A percentile compares a stretch with the other conserved stretches of the same genome.
phyloP scores from a whole-genome alignment of 2,113 vertebrate species.

The Pseudopodoces humilis region DNA sequence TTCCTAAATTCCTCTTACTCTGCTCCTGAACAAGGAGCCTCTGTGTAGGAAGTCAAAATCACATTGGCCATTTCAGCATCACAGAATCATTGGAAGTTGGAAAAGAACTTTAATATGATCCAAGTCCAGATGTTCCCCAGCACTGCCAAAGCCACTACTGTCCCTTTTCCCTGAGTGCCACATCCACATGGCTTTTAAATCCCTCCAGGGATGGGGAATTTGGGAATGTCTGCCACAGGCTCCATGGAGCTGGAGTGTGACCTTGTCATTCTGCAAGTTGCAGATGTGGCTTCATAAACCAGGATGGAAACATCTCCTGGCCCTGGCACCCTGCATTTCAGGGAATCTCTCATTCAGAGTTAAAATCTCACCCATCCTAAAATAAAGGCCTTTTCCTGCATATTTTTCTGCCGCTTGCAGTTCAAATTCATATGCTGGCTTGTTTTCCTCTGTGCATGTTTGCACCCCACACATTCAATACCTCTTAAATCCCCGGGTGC shows the following conservation, averaged over 20 bases:
- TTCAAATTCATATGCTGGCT: background rate
- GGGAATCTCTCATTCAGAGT: background rate
- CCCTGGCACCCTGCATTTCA: background rate
- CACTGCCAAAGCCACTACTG: background rate
- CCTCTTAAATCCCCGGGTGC: background rate
- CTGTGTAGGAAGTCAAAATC: background rate
- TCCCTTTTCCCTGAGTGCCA: background rate
- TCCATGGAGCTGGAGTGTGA: background rate
- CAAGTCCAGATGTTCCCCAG: background rate
- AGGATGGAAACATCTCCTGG: background rate
- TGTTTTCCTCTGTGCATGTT: background rate
- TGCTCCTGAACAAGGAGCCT: background rate
- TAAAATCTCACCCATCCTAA: background rate
- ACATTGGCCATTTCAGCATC: accelerated
- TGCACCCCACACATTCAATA: background rate
- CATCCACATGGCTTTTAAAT: background rate
- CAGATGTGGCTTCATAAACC: background rate
- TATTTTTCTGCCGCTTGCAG: background rate
- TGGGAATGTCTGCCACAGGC: background rate
- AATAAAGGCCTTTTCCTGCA: background rate
- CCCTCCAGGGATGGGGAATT: background rate
- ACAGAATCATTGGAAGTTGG: background rate
- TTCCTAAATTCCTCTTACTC: background rate
- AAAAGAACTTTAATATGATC: background rate
- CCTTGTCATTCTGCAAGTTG: background rate